Evolutionary conservation across 2,797 vertebrate species (phyloP), one percentile per base, ranked within the genome.

Genomic region (Intellagama lesueurii): DNA sequence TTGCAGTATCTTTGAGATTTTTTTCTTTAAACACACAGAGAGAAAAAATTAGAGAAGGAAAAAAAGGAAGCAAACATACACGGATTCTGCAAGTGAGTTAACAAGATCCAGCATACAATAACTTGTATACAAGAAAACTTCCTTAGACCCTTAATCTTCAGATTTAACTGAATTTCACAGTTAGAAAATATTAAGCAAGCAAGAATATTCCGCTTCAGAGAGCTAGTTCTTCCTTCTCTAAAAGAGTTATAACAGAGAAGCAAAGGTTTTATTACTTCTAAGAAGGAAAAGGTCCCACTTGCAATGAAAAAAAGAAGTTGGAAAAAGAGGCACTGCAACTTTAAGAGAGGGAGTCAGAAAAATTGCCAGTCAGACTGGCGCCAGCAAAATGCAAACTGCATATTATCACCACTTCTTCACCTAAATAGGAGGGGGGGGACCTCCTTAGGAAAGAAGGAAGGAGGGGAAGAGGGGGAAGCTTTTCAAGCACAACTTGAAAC

Each of bases 401-500:
- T 98, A 98, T 99, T 98, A 99, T 98, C 98, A 98, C 98, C 98
- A 98, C 98, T 98, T 97, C 98, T 98, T 98, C 98, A 98, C 98
- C 98, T 98, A 97, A 98, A 97, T 97, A 98, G 98, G 77, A 1
- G 70, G 79, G 94, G 96, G 97, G 95, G 97, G 77, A 97, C 97
- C 97, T 98, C 98, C 97, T 97, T 97, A 96, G 96, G 96, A 96
- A 96, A 96, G 47, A 96, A 76, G 8, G 44, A 28, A 32, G 19
- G 85, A 88, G 82, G n/a, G 95, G 96, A 40, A 81, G 24, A 83
- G 87, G 81, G 49, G 96, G 96, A 93, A 93, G 95, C 93, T 97
- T 97, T 97, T 97, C 96, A 97, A 97, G 97, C 95, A 95, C 97
- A 98, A 97, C 96, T 96, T 97, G 97, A 98, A 98, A 98, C 97